phyloP scores from a whole-genome alignment of 1,140 invertebrate genomes.

The Phocides pigmalion region DNA sequence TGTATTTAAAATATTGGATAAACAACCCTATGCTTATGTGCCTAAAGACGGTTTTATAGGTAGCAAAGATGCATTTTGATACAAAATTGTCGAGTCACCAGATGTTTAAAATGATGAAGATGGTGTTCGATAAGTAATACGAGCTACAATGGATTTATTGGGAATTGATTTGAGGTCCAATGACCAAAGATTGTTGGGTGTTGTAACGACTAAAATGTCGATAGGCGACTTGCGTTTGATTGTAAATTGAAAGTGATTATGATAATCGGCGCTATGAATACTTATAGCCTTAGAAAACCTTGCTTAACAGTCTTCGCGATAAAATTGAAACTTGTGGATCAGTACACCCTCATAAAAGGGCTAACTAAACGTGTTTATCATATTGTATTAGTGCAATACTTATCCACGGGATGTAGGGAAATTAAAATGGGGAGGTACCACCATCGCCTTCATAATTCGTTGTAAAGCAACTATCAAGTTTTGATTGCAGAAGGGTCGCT shows the following conservation, averaged over 20 bases:
- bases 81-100: conserved; percentile 61
- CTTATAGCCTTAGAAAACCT: background rate
- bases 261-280: conserved; percentile 8
- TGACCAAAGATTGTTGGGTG: conserved; percentile 46
- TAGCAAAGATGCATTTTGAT: background rate
- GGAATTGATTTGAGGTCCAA: conserved; percentile 60
- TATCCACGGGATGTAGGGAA: no score
- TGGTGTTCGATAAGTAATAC: conserved; percentile 64
- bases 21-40: conserved; percentile 15
- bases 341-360: no score
- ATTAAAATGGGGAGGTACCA: no score
- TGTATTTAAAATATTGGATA: background rate
- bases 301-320: background rate
- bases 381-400: no score
- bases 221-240: conserved; percentile 11
- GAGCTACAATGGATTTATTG: conserved; percentile 58
- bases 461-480: no score
- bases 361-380: no score
- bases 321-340: background rate
- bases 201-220: conserved; percentile 40
- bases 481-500: no score
- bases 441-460: no score
- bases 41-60: conserved; percentile 4
- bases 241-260: conserved; percentile 30
- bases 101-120: conserved; percentile 62